Evolutionary conservation across 2,797 vertebrate genomes (phyloP), one percentile per base, ranked within the genome.

Genomic region (Sus cebifrons): DNA sequence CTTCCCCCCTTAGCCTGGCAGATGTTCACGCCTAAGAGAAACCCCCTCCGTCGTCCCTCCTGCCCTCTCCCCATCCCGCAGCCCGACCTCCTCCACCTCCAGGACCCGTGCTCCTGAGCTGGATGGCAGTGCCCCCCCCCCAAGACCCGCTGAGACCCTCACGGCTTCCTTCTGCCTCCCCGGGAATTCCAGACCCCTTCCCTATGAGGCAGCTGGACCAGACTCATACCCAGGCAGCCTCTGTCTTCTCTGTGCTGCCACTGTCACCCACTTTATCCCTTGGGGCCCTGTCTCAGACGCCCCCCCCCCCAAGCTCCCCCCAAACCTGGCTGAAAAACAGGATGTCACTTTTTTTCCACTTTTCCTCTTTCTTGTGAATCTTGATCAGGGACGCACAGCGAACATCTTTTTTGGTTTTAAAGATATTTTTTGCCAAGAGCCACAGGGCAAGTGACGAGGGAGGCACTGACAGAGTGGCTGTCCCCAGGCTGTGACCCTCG

Each of bases 21-120:
- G 40, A 27, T 0, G 0, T 25, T 4, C 52, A 5, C 1, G 3
- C 3, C 21, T 9, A 23, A 23, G 2, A 32, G 29, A 21, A 56
- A 32, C 15, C 27, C 36, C 12, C 13, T 18, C 9, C 23, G 58
- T 9, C 68, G n/a, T 16, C 23, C 15, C 64, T 17, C 11, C 17
- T 6, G 3, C 14, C 11, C 29, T 23, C 10, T 3, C 16, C 1
- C 18, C 0, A 13, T 18, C 40, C 86, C 71, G 15, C 17, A 75
- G 36, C 18, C 71, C 13, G 20, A 32, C 25, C 40, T 16, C 11
- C 36, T 71, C 58, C 36, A 44, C 32, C 15, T 25, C 6, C 13
- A 58, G 78, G 21, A 16, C 5, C 36, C 65, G 23, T 8, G 13
- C 29, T n/a, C 10, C 2, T 9, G 54, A 88, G 27, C 17, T 10